These are phyloP conservation scores for Apolygus lucorum DNA, from an alignment of 1,140 invertebrate species.

Conservation along the genomic window DNA sequence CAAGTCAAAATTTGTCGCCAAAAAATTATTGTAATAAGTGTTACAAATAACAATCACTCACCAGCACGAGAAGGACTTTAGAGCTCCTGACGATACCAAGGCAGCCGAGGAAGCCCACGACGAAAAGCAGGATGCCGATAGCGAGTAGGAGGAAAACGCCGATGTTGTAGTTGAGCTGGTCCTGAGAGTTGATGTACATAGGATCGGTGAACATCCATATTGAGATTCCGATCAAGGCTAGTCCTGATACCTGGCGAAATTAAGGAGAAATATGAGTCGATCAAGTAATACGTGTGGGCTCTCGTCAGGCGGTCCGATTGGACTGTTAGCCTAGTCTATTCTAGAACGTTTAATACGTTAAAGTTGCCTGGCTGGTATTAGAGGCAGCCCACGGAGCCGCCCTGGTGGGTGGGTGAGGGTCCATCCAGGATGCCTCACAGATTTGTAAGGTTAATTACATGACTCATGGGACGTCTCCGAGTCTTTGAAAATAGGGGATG, in stretches of 20 bases:
- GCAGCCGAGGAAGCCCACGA: slow-evolving; percentile 83
- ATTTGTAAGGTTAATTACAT: no score
- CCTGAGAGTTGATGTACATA: slow-evolving; percentile 58
- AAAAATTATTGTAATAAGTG: no score
- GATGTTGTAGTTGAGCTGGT: slow-evolving; percentile 57
- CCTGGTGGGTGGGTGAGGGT: no score
- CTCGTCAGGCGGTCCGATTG: neutral
- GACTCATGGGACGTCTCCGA: no score
- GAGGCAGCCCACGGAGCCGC: no score
- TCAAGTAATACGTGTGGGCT: neutral
- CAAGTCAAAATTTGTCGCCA: no score
- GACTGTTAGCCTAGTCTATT: neutral
- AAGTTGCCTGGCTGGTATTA: neutral
- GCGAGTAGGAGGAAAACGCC: slow-evolving; percentile 67
- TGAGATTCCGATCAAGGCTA: slow-evolving; percentile 54
- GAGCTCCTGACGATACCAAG: slow-evolving; percentile 81
- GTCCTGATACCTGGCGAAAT: slow-evolving; percentile 54
- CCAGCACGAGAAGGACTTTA: slow-evolving; percentile 74
- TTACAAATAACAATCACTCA: no score
- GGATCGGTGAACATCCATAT: slow-evolving; percentile 71
- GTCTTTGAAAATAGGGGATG: no score
- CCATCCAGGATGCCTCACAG: no score
- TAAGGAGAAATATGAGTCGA: neutral
- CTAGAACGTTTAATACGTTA: neutral
- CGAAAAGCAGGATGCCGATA: slow-evolving; percentile 67